phyloP scores from a whole-genome alignment of 2,113 vertebrate species.

The Probosciger aterrimus region DNA sequence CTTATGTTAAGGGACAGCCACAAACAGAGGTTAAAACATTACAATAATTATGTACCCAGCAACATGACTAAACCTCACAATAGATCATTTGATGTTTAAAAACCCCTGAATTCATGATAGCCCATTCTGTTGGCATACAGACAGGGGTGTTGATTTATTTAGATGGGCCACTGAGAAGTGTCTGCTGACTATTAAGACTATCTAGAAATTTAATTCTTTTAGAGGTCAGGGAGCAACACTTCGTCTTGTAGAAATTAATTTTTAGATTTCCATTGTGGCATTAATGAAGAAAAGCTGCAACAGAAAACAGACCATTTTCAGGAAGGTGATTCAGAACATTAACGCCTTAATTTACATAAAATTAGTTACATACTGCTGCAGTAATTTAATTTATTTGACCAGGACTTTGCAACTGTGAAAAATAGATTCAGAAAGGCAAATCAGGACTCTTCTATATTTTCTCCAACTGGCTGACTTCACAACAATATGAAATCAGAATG shows the following conservation, averaged over 20 bases:
- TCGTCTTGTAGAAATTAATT: slow-evolving; percentile 65
- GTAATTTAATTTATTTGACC: slow-evolving; percentile 97
- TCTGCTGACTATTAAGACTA: slow-evolving; percentile 47
- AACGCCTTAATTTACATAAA: slow-evolving; percentile 97
- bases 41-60: neutral
- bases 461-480: slow-evolving; percentile 78
- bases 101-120: neutral
- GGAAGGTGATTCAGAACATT: slow-evolving; percentile 93
- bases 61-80: neutral
- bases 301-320: slow-evolving; percentile 84
- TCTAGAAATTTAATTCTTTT: slow-evolving; percentile 53
- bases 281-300: slow-evolving; percentile 80
- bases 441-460: slow-evolving; percentile 77
- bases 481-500: slow-evolving; percentile 69
- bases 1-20: neutral
- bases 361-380: slow-evolving; percentile 93
- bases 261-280: slow-evolving; percentile 59
- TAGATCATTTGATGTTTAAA: neutral
- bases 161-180: slow-evolving; percentile 17
- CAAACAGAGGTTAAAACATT: neutral
- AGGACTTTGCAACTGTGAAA: slow-evolving; percentile 81
- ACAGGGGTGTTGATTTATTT: slow-evolving; percentile 54
- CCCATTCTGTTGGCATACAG: neutral
- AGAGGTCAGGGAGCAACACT: slow-evolving; percentile 38
- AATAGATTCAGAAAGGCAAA: slow-evolving; percentile 83